Evolutionary conservation across 2,888 invertebrate species (phyloP), one percentile per base, ranked within the genome.

Genomic region (Tubulanus polymorphus): DNA sequence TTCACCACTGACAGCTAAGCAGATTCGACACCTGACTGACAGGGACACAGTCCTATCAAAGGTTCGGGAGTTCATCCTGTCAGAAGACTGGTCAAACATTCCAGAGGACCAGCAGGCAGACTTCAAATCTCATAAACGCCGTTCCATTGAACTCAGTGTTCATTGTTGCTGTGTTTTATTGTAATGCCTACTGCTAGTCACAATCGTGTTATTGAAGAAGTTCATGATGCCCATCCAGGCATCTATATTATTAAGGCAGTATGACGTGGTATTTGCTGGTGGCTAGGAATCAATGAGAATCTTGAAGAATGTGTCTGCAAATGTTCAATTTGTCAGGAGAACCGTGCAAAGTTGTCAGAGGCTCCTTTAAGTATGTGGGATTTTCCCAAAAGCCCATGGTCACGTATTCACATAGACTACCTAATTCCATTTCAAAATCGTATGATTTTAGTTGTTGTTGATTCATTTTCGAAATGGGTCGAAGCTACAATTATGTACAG

Each of bases 361-460:
- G 59, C 64, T n/a, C 62, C 66, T 1, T 37, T 68, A 10, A 66
- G 68, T 45, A 64, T 63, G 3, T 72, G 67, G 68, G 57, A 61
- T 47, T 63, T 52, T 45, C 69, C 70, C 8, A 52, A 50, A 12
- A 54, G 55, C 30, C 62, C 66, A n/a, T 71, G 67, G 70, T 51
- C 52, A 8, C 51, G 69, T 6, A 12, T 71, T 1, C 69, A 70
- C 37, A 45, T 68, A 23, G 68, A 71, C 49, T 66, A 60, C 51
- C 68, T 68, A n/a, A 66, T 62, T 23, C 63, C 57, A 30, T 53
- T 61, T 32, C 10, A 54, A 41, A 62, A 59, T 2, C 48, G 51
- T 45, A 61, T 58, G 47, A 62, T 59, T 48, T 53, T 70, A 12
- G 48, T 68, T 6, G 29, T 64, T 6, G 51, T 65, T 1, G 65